Base-by-base conservation (phyloP, 2,113 vertebrate genomes). In the Lontra canadensis region DNA sequence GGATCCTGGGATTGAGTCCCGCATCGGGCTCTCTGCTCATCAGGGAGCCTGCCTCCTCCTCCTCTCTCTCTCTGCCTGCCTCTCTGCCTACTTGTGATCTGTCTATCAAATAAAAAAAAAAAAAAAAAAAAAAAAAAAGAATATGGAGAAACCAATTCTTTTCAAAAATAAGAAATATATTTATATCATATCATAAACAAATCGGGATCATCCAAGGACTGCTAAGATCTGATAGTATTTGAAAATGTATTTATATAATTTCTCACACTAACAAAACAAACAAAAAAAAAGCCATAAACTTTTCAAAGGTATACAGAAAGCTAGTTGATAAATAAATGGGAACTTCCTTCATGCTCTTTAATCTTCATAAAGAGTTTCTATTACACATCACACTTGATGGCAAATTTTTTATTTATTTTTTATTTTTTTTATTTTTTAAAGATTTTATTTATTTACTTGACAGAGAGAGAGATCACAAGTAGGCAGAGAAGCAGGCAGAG, bases 241-340 rank as follows among this genome's bases (percentile, higher is more conserved):
- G 36, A 78, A 86, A 73, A 55, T 34, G 3, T 36, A 93, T 42
- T 57, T 76, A 90, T 2, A 25, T 65, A 94, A 34, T 76, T 73
- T 39, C 47, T 29, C 76, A 59, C 17, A 34, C 91, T 91, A 91
- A 81, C 7, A 69, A 92, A 92, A 49, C 36, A 95, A 95, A 73
- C 36, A 80, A 78, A 95, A 95, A 73, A 47, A 80, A 78, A 91
- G 23, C 39, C 73, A 69, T 31, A 79, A 83, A 76, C 9, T 63
- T 82, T 63, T 96, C 18, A 47, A 74, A 47, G 25, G 79, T 83
- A 63, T 65, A n/a, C 14, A 74, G 21, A 91, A 76, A 71, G 1
- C 1, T 20, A 39, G 36, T n/a, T 76, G 95, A 95, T 79, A 92
- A 78, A 63, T 4, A 69, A 34, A 59, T 39, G 25, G 23, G 11